Evolutionary conservation across 2,797 vertebrate genomes (phyloP).

Genomic region (Sebastes diaconus): DNA sequence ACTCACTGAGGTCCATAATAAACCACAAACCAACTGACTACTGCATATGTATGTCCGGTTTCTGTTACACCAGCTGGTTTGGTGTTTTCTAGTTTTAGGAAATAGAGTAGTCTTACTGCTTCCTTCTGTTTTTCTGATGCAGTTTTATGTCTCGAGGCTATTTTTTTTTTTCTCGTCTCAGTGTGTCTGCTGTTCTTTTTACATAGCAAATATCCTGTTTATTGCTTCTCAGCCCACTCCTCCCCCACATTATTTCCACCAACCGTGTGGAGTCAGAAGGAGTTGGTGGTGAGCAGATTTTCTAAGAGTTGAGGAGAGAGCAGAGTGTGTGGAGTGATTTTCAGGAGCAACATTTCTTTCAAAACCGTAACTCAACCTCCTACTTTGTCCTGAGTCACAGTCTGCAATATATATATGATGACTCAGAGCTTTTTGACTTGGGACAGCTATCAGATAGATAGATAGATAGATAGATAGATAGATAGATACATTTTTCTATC

Average conservation of each 20-base stretch:
- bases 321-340: conserved; percentile 41
- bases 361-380: conserved; percentile 40
- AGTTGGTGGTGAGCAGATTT: conserved; percentile 56
- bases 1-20: conserved; percentile 18
- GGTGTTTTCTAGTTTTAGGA: background rate
- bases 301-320: conserved; percentile 28
- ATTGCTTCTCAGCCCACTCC: conserved; percentile 52
- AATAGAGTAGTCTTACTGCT: background rate
- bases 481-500: background rate
- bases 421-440: conserved; percentile 20
- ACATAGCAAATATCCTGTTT: conserved; percentile 58
- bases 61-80: background rate
- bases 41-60: conserved; percentile 13
- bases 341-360: conserved; percentile 33
- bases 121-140: conserved; percentile 38
- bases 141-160: conserved; percentile 39
- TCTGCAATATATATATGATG: conserved; percentile 27
- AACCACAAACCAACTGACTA: background rate
- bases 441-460: background rate
- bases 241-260: conserved; percentile 49
- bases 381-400: conserved; percentile 53
- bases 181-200: conserved; percentile 48
- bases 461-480: background rate
- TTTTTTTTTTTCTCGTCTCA: conserved; percentile 21
- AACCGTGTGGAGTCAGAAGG: conserved; percentile 59